These are phyloP conservation scores for Pemphredon lugubris DNA, from an alignment of 2,888 invertebrate genomes.

Conservation along the genomic window DNA sequence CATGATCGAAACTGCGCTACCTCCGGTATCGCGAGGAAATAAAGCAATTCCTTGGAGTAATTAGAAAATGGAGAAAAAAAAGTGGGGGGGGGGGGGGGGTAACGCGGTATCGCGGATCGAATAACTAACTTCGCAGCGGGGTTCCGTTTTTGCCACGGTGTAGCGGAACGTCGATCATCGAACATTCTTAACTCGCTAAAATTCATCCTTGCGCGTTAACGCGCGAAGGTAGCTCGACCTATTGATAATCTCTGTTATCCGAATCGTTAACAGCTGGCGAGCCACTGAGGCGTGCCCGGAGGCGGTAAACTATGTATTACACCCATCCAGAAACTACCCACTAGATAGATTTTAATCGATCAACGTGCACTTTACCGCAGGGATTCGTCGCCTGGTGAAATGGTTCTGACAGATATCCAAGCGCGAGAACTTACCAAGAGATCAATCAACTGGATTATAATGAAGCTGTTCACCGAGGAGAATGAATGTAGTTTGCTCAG, in stretches of 20 bases:
- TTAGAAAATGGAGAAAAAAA: too few species aligned
- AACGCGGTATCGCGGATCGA: too few species aligned
- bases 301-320: neutral
- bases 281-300: neutral
- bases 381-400: conserved; percentile 21
- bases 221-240: neutral
- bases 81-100: too few species aligned
- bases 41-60: too few species aligned
- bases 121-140: too few species aligned
- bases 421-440: neutral
- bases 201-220: neutral
- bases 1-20: too few species aligned
- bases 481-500: neutral
- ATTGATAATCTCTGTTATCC: neutral
- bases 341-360: conserved; percentile 24
- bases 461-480: neutral
- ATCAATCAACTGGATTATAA: neutral
- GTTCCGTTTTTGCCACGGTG: too few species aligned
- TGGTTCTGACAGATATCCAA: conserved; percentile 9
- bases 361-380: conserved; percentile 19
- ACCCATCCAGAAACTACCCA: conserved; percentile 11
- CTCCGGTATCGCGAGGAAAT: too few species aligned
- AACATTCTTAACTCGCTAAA: neutral
- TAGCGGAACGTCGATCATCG: too few species aligned
- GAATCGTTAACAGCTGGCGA: neutral